Evolutionary conservation across 1,140 invertebrate species (phyloP).

Genomic region (Ips nitidus): DNA sequence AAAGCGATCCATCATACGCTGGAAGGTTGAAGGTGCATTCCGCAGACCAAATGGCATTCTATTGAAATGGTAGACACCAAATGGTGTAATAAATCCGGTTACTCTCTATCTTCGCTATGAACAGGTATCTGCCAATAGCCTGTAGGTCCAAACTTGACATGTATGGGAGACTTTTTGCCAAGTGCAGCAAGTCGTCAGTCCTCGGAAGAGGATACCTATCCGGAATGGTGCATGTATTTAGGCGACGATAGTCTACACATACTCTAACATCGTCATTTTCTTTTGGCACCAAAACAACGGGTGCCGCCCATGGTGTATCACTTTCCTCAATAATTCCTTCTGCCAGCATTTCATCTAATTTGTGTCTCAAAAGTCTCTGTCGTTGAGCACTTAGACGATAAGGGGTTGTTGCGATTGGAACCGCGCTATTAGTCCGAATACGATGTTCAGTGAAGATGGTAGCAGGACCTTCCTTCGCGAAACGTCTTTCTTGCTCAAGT

Average conservation of each 20-base stretch:
- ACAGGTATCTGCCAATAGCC: not conserved
- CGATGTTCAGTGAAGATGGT: not conserved
- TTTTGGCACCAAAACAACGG: too few species aligned
- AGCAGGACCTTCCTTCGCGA: not conserved
- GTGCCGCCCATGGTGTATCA: not conserved
- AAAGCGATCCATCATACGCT: not conserved
- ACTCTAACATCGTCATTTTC: not conserved
- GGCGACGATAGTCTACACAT: not conserved
- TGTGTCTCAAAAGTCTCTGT: not conserved
- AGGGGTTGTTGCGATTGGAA: not conserved
- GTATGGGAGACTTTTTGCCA: not conserved
- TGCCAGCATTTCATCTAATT: not conserved
- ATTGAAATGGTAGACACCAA: not conserved
- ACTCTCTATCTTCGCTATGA: not conserved
- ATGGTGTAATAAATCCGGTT: not conserved
- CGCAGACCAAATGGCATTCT: too few species aligned
- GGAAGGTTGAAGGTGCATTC: not conserved
- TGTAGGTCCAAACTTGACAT: not conserved
- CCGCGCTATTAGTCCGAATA: not conserved
- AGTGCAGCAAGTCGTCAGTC: not conserved
- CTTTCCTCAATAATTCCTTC: not conserved
- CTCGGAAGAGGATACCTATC: not conserved
- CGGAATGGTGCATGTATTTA: not conserved
- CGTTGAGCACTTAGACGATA: not conserved
- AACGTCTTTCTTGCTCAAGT: not conserved